These are phyloP conservation scores for Phlogophora meticulosa DNA, from an alignment of 2,888 invertebrate genomes.

Conservation along the genomic window DNA sequence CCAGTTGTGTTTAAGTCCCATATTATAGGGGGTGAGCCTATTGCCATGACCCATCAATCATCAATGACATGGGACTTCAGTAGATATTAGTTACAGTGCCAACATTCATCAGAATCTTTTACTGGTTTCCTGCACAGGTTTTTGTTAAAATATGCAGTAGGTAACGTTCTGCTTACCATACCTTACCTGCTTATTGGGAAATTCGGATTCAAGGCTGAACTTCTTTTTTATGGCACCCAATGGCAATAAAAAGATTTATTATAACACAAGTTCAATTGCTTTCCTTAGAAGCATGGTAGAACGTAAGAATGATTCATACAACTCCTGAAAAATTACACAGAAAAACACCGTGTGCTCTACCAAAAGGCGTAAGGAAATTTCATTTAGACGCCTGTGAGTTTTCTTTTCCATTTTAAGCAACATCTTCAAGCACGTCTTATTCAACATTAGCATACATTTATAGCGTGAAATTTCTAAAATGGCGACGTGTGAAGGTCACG, in stretches of 20 bases:
- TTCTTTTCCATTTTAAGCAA: constrained; percentile 25
- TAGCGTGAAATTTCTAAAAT: constrained; percentile 19
- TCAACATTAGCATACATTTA: constrained; percentile 30
- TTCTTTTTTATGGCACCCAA: background rate
- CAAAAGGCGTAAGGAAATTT: constrained; percentile 16
- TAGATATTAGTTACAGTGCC: constrained; percentile 2
- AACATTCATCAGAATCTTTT: background rate
- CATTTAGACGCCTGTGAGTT: constrained; percentile 20
- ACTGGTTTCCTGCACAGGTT: background rate
- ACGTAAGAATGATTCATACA: background rate
- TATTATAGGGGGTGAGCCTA: no score
- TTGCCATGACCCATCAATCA: no score
- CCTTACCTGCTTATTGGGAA: no score
- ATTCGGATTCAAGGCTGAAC: background rate
- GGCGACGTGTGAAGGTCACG: constrained; percentile 26
- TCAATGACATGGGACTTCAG: no score
- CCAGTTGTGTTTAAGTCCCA: no score
- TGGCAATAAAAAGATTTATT: background rate
- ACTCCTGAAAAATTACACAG: background rate
- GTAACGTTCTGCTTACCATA: no score
- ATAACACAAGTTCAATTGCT: background rate
- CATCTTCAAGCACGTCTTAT: constrained; percentile 28
- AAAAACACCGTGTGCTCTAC: constrained; percentile 6
- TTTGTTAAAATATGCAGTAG: background rate
- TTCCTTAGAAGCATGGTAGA: background rate